These are phyloP conservation scores for Acanthochromis polyacanthus DNA, from an alignment of 2,113 vertebrate species.

Conservation along the genomic window DNA sequence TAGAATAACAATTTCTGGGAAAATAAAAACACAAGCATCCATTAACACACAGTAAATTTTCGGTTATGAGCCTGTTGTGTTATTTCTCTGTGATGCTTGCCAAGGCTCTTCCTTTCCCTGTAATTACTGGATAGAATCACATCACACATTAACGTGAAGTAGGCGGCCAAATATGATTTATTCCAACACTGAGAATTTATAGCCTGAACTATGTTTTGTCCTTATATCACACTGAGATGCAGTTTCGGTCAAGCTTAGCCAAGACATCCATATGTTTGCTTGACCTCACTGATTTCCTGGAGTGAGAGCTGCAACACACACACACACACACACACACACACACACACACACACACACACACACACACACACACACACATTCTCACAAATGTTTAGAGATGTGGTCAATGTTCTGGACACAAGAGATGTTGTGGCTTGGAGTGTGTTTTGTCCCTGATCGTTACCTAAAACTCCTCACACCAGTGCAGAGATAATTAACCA, in stretches of 20 bases:
- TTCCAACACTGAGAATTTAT: constrained; percentile 52
- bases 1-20: constrained; percentile 66
- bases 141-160: constrained; percentile 71
- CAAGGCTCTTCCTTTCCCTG: constrained; percentile 60
- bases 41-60: constrained; percentile 73
- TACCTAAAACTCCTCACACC: constrained; percentile 37
- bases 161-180: constrained; percentile 54
- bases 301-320: constrained; percentile 23
- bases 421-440: constrained; percentile 19
- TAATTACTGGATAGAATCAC: constrained; percentile 71
- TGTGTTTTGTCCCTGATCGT: constrained; percentile 41
- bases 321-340: constrained; percentile 11
- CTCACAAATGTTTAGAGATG: constrained; percentile 8
- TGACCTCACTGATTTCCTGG: constrained; percentile 46
- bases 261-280: constrained; percentile 49
- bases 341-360: constrained; percentile 14
- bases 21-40: constrained; percentile 64
- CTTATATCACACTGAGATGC: constrained; percentile 34
- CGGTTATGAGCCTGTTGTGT: constrained; percentile 65
- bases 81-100: constrained; percentile 53
- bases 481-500: constrained; percentile 50
- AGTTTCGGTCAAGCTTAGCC: constrained; percentile 16
- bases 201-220: constrained; percentile 51
- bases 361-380: constrained; percentile 21
- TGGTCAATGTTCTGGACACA: neutral